Conservation (phyloP, 2,797 vertebrate species). For the Enteromius trimaculatus region DNA sequence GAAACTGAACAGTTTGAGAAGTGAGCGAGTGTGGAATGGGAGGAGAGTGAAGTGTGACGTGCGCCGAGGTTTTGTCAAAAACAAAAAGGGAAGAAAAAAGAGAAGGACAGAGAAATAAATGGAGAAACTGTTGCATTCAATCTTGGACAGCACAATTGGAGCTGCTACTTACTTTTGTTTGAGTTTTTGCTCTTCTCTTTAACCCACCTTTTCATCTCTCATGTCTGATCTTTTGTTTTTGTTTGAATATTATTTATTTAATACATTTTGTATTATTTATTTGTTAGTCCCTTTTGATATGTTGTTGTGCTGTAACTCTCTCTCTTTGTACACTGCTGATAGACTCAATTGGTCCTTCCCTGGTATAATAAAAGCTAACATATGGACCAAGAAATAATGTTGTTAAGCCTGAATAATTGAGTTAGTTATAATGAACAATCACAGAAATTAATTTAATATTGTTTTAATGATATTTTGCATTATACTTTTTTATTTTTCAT, state of each 20-base stretch:
- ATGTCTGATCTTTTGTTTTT: neutral
- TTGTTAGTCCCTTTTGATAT: neutral
- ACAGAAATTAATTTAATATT: neutral
- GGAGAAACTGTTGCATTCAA: slow-evolving; percentile 37
- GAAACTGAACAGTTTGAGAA: slow-evolving; percentile 55
- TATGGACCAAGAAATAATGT: slow-evolving; percentile 13
- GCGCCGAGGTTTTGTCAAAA: slow-evolving; percentile 36
- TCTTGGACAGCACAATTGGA: slow-evolving; percentile 43
- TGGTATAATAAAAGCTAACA: slow-evolving; percentile 12
- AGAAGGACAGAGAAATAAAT: neutral
- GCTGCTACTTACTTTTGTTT: slow-evolving; percentile 32
- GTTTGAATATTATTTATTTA: neutral
- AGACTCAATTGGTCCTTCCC: neutral
- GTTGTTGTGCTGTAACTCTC: neutral
- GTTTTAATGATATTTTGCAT: neutral
- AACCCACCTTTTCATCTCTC: neutral
- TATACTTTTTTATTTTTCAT: neutral
- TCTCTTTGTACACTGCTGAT: neutral
- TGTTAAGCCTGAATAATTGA: neutral
- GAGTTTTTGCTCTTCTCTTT: neutral
- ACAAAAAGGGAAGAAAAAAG: slow-evolving; percentile 3
- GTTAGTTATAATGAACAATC: neutral
- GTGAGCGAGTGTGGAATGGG: slow-evolving; percentile 45
- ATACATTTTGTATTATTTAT: neutral
- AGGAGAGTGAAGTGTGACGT: slow-evolving; percentile 38